Evolutionary conservation across 2,113 vertebrate genomes (phyloP).

Genomic region (Grus americana): DNA sequence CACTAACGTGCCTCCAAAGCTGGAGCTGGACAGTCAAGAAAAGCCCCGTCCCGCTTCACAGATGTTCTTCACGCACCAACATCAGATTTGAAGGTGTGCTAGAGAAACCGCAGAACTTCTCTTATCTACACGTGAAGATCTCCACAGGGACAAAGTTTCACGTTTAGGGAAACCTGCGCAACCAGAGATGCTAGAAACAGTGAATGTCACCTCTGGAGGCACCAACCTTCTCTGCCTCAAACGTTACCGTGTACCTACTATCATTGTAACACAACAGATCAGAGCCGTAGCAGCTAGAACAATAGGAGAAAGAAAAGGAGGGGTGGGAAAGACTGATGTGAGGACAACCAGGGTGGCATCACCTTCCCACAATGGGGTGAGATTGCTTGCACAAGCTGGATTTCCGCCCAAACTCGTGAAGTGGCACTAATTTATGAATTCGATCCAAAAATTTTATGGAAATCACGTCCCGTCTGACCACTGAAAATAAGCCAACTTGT

Average conservation of each 20-base stretch:
- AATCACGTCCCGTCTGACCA: neutral
- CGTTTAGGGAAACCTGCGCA: neutral
- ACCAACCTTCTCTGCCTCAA: neutral
- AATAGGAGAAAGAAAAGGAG: neutral
- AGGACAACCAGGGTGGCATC: neutral
- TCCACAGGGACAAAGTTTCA: slow-evolving; percentile 31
- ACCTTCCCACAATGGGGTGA: neutral
- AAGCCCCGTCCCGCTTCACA: neutral
- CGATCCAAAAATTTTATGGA: neutral
- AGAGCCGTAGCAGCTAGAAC: neutral
- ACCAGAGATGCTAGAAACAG: neutral
- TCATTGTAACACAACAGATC: rapidly evolving
- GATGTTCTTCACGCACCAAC: neutral
- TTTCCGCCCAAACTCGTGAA: neutral
- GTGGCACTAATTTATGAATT: neutral
- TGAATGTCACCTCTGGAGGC: neutral
- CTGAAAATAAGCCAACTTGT: neutral
- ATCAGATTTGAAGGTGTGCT: neutral
- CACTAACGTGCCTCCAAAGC: neutral
- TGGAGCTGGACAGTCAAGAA: neutral
- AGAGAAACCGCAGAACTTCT: neutral
- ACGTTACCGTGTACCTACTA: neutral
- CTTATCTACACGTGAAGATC: neutral
- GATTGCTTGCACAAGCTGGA: neutral
- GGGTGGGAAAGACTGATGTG: neutral